Conservation (phyloP, 2,797 vertebrate species). For the Rhinella marina region DNA sequence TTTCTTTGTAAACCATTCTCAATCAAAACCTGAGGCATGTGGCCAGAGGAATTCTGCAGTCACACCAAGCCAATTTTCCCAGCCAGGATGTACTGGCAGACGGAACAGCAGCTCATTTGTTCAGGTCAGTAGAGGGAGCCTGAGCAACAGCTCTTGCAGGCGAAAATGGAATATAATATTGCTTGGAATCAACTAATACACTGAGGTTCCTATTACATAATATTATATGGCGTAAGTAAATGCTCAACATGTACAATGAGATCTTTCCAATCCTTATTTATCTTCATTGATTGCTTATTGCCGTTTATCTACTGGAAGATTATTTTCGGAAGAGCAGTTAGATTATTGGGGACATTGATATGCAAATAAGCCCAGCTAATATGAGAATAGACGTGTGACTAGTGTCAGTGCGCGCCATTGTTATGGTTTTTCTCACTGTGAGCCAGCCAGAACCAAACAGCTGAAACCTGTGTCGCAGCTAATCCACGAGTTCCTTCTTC, state of each 20-base stretch:
- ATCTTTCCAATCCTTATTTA: not conserved
- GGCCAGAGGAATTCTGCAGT: conserved; percentile 48
- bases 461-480: not conserved
- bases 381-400: conserved; percentile 20
- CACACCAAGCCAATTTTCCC: conserved; percentile 45
- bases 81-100: conserved; percentile 47
- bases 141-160: conserved; percentile 12
- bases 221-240: not conserved
- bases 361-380: conserved; percentile 11
- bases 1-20: conserved; percentile 43
- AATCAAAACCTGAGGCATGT: conserved; percentile 38
- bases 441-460: not conserved
- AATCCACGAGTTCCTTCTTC: not conserved
- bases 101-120: conserved; percentile 22
- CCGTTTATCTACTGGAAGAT: not conserved
- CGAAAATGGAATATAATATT: conserved; percentile 8
- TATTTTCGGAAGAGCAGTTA: not conserved
- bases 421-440: conserved; percentile 15
- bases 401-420: conserved; percentile 5
- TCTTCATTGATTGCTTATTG: not conserved
- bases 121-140: conserved; percentile 57
- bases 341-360: conserved; percentile 1
- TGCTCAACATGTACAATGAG: not conserved
- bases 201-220: not conserved
- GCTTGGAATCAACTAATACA: not conserved